A percentile compares a stretch with the other conserved stretches of the same genome.
Evolutionary conservation across 2,113 vertebrate genomes (phyloP).

Genomic region (Puntigrus tetrazona): DNA sequence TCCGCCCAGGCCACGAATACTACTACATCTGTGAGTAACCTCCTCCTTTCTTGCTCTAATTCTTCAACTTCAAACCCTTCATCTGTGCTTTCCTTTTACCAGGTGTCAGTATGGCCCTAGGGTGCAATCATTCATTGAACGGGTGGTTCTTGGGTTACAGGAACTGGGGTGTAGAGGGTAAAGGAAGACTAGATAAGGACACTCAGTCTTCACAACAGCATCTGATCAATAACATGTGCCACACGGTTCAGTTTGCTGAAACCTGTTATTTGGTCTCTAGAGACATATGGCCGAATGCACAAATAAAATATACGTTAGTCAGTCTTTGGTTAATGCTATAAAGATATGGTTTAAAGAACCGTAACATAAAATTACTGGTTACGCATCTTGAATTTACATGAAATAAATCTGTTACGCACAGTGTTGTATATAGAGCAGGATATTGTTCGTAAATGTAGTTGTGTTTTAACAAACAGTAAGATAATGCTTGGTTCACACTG

Average conservation of each 20-base stretch:
- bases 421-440: background rate
- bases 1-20: conserved; percentile 91
- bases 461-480: background rate
- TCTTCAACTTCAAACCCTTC: background rate
- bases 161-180: conserved; percentile 38
- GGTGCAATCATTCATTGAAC: conserved; percentile 39
- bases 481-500: too few species aligned
- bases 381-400: background rate
- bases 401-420: background rate
- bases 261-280: conserved; percentile 38
- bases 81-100: conserved; percentile 8
- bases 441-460: conserved; percentile 15
- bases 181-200: conserved; percentile 20
- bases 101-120: conserved; percentile 33
- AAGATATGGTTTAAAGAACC: background rate
- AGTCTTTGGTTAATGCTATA: conserved; percentile 16
- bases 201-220: background rate
- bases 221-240: conserved; percentile 49
- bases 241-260: background rate
- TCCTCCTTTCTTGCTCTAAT: background rate
- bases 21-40: conserved; percentile 93
- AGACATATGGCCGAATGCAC: conserved; percentile 14
- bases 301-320: conserved; percentile 30
- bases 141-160: conserved; percentile 48
- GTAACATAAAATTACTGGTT: background rate